A percentile compares a stretch with the other conserved stretches of the same genome.
These are phyloP conservation scores for Lasioglossum oenotherae DNA, from an alignment of 2,888 invertebrate species.

Conservation along the genomic window DNA sequence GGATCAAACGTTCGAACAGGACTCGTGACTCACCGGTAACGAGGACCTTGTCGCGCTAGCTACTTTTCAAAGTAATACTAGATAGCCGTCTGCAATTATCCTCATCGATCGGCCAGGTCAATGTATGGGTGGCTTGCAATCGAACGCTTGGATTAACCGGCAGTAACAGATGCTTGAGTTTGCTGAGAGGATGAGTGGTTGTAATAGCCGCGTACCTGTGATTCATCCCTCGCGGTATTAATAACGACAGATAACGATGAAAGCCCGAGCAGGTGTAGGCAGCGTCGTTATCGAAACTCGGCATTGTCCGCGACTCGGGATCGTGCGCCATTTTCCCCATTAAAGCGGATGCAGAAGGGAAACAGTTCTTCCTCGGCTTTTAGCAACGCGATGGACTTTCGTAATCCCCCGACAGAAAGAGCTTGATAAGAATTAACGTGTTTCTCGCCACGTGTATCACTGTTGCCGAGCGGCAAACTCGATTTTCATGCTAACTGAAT, in stretches of 20 bases:
- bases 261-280: background rate
- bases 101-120: slow-evolving; percentile 1
- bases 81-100: slow-evolving; percentile 49
- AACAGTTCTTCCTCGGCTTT: background rate
- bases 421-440: background rate
- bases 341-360: background rate
- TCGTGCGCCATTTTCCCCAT: background rate
- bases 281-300: background rate
- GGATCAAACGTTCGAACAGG: slow-evolving; percentile 36
- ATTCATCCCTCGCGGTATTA: slow-evolving; percentile 41
- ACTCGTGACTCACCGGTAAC: slow-evolving; percentile 57
- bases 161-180: slow-evolving; percentile 40
- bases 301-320: background rate
- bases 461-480: background rate
- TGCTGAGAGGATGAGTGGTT: background rate
- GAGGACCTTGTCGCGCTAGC: slow-evolving; percentile 34
- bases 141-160: slow-evolving; percentile 22
- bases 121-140: slow-evolving; percentile 11
- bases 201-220: slow-evolving; percentile 28
- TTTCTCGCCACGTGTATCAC: background rate
- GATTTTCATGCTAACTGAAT: background rate
- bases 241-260: slow-evolving; percentile 24
- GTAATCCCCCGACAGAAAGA: background rate
- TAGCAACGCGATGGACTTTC: background rate
- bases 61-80: slow-evolving; percentile 30